A percentile compares a stretch with the other conserved stretches of the same genome.
Conservation (phyloP, 2,113 vertebrate species). For the Illadopsis cleaveri region DNA sequence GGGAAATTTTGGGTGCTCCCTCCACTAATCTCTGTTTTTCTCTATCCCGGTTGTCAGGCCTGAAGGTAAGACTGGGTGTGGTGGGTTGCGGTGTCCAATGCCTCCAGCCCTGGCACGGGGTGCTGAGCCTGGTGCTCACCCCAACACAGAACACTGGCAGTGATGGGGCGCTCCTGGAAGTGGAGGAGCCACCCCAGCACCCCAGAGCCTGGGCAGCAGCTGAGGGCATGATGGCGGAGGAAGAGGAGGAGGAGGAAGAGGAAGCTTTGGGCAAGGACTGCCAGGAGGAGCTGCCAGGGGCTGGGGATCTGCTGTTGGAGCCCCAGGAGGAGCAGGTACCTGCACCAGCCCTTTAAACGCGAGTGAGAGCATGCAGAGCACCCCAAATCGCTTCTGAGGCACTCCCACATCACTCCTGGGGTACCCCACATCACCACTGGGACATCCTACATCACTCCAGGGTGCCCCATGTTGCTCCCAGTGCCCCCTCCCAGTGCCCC, state of each 20-base stretch:
- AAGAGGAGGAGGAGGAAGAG: constrained; percentile 11
- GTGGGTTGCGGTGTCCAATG: not conserved
- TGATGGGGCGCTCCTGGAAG: constrained; percentile 80
- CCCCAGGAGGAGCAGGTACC: constrained; percentile 88
- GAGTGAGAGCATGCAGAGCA: not conserved
- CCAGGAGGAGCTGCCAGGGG: constrained; percentile 70
- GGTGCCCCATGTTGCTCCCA: not conserved
- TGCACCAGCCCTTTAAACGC: not conserved
- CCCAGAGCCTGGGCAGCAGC: constrained; percentile 38
- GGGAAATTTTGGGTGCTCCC: not conserved
- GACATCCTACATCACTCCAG: not conserved
- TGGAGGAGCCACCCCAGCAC: constrained; percentile 65
- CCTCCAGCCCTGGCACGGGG: not conserved
- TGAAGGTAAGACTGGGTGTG: constrained; percentile 62
- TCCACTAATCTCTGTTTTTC: not conserved
- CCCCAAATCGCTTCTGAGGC: not conserved
- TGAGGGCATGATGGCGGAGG: constrained; percentile 64
- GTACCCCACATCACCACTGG: fast-evolving
- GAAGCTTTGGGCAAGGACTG: constrained; percentile 63
- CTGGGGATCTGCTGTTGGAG: constrained; percentile 51
- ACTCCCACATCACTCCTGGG: not conserved
- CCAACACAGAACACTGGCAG: constrained; percentile 86
- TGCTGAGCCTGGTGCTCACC: not conserved
- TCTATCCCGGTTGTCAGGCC: constrained; percentile 3
- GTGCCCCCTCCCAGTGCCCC: fast-evolving